Percentiles rank a stretch among this genome's conserved stretches.
Evolutionary conservation across 2,888 invertebrate species (phyloP).

Genomic region (Panopea generosa): DNA sequence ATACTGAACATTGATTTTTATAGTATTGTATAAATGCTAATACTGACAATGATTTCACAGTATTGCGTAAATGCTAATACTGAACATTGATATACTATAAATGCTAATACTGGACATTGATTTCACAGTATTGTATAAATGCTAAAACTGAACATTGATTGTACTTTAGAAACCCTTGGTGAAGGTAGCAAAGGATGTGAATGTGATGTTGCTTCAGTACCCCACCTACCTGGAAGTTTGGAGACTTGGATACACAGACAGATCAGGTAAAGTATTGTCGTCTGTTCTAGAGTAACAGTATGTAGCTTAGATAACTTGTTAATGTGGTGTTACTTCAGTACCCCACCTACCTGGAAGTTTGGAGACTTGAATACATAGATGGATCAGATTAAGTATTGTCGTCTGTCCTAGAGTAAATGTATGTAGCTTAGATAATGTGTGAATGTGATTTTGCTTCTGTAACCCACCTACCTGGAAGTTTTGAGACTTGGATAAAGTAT

Average conservation of each 20-base stretch:
- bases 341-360: constrained; percentile 84
- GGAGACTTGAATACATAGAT: constrained; percentile 86
- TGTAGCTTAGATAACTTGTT: no score
- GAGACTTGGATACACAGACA: constrained; percentile 86
- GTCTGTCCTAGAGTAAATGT: no score
- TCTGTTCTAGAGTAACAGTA: no score
- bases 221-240: constrained; percentile 85
- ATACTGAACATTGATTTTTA: no score
- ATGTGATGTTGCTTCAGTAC: constrained; percentile 84
- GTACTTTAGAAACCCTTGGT: constrained; percentile 70
- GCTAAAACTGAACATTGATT: no score
- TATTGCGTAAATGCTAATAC: no score
- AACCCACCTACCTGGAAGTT: constrained; percentile 84
- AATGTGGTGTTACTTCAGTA: constrained; percentile 85
- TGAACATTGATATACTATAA: no score
- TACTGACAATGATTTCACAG: no score
- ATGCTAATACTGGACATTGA: no score
- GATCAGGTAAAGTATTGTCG: constrained; percentile 65
- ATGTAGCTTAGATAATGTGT: no score
- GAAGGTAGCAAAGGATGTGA: constrained; percentile 79
- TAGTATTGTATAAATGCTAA: no score
- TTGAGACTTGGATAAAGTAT: constrained; percentile 87
- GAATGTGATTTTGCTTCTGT: constrained; percentile 84
- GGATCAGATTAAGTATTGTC: constrained; percentile 64
- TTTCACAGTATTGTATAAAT: no score